These are phyloP conservation scores for Tauraco hartlaubi DNA, from an alignment of 2,797 vertebrate species.

Conservation along the genomic window DNA sequence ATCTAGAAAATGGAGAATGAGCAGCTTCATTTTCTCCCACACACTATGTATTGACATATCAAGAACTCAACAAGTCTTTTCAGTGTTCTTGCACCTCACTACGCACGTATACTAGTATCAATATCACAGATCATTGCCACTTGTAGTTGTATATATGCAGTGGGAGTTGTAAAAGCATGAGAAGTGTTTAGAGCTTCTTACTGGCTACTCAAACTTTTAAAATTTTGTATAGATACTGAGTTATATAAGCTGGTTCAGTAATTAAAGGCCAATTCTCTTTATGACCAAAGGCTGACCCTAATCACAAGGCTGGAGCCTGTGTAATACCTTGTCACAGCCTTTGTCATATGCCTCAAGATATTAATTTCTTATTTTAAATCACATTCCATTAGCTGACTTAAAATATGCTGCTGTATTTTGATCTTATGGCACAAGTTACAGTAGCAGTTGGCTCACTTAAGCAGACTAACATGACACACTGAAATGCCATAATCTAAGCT, in stretches of 20 bases:
- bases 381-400: not conserved
- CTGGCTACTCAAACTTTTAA: not conserved
- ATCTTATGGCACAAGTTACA: not conserved
- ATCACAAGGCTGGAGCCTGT: not conserved
- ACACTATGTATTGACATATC: not conserved
- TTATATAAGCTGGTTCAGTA: not conserved
- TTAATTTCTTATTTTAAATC: not conserved
- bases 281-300: not conserved
- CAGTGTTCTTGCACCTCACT: not conserved
- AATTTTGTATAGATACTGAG: not conserved
- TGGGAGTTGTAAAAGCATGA: not conserved
- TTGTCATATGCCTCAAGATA: not conserved
- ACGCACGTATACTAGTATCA: accelerated
- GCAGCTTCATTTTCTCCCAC: not conserved
- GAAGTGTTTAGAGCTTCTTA: not conserved
- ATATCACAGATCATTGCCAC: not conserved
- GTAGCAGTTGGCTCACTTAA: not conserved
- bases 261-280: not conserved
- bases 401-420: not conserved
- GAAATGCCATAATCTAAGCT: not conserved
- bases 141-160: not conserved
- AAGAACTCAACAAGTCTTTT: not conserved
- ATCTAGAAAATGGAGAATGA: not conserved
- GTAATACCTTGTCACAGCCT: not conserved
- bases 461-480: not conserved